Percentiles rank a stretch among this genome's conserved stretches.
These are phyloP conservation scores for Centruroides vittatus DNA, from an alignment of 1,140 invertebrate species.

Conservation along the genomic window DNA sequence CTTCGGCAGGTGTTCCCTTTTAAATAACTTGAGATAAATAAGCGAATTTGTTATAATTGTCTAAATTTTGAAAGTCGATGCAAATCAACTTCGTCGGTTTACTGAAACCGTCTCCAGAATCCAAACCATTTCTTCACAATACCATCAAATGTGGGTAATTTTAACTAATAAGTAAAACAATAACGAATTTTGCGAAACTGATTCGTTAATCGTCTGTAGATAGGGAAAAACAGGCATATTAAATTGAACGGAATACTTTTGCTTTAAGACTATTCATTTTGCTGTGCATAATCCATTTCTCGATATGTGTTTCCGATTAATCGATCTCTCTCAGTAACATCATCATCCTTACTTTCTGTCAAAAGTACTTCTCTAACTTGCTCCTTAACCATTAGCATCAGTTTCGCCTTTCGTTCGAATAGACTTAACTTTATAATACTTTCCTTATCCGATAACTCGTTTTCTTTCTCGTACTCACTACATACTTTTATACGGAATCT, in stretches of 20 bases:
- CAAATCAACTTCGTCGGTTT: neutral
- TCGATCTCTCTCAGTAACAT: neutral
- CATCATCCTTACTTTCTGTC: neutral
- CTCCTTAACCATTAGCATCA: neutral
- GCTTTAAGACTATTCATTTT: neutral
- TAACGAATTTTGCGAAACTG: no score
- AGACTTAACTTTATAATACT: neutral
- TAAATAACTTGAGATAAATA: no score
- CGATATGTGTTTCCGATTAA: neutral
- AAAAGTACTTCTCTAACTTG: neutral
- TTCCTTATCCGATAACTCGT: neutral
- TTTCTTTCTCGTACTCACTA: neutral
- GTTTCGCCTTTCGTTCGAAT: neutral
- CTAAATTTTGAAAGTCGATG: no score
- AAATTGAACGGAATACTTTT: neutral
- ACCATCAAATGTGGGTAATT: slow-evolving; percentile 5
- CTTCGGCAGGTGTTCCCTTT: no score
- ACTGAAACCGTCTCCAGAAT: slow-evolving; percentile 8
- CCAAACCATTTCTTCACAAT: neutral
- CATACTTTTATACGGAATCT: neutral
- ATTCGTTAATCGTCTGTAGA: no score
- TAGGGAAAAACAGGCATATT: neutral
- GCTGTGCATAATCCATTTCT: neutral
- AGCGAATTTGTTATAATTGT: no score
- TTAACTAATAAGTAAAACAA: slow-evolving; percentile 1